These are phyloP conservation scores for Pheosia tremula DNA, from an alignment of 2,888 invertebrate genomes.

Conservation along the genomic window DNA sequence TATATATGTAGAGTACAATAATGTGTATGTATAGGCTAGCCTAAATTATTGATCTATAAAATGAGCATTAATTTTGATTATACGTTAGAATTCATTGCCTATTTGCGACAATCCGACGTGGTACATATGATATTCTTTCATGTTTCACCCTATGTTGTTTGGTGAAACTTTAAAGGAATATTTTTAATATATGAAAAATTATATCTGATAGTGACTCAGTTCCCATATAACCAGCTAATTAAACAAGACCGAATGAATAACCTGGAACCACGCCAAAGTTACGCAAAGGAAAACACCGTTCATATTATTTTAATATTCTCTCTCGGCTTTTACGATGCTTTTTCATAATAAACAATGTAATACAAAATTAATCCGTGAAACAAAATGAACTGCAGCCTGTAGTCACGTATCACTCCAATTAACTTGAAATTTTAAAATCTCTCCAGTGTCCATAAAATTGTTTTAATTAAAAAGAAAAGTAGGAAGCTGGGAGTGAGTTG, in stretches of 20 bases:
- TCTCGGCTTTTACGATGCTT: slow-evolving; percentile 23
- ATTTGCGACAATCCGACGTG: no score
- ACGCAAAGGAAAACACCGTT: slow-evolving; percentile 1
- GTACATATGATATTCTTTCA: no score
- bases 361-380: slow-evolving; percentile 32
- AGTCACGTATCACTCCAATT: slow-evolving; percentile 50
- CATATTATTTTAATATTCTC: slow-evolving; percentile 25
- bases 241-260: neutral
- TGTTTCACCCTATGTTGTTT: no score
- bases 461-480: slow-evolving; percentile 78
- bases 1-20: no score
- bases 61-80: no score
- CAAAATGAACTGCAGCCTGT: slow-evolving; percentile 18
- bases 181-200: neutral
- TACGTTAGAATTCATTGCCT: no score
- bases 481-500: slow-evolving; percentile 66
- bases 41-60: no score
- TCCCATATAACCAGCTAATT: neutral
- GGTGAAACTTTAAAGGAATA: no score
- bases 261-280: slow-evolving; percentile 3
- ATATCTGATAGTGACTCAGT: slow-evolving; percentile 1
- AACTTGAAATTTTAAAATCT: slow-evolving; percentile 57
- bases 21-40: no score
- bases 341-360: slow-evolving; percentile 32
- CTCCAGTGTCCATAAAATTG: slow-evolving; percentile 64